Evolutionary conservation across 2,888 invertebrate genomes (phyloP), one percentile per base, ranked within the genome.

Genomic region (Athalia cordata): DNA sequence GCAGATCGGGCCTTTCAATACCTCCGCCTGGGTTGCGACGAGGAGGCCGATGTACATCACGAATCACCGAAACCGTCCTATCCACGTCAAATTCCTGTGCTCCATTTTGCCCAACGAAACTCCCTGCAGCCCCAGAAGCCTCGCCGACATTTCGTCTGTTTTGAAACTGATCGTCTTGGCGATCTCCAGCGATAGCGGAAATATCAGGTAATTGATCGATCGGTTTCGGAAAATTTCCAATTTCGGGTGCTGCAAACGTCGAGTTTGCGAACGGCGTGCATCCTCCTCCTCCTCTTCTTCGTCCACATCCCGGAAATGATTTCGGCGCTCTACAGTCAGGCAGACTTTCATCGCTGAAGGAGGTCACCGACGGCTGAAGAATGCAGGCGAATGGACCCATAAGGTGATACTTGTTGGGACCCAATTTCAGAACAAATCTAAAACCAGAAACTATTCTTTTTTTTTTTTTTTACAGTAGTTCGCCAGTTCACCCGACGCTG

Each of bases 391-490:
- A 65, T 3, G 86, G 83, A 3, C 85, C 86, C 6, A 85, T 52
- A 0, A 84, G 79, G 5, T 81, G 70, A 61, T 85, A 86, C 29
- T 81, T 78, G 7, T 86, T 80, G 4, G 66, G 29, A 29, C 81
- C 55, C 13, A 83, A 72, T 65, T 82, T 80, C 55, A 82, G 76
- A 3, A 80, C 83, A 59, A 84, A 84, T 47, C 86, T 86, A 59
- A 11, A 57, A 0, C 57, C 43, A 8, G 4, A 52, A 55, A 43
- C 29, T 55, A 5, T 43, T 52, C 43, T 0, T 55, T n/a, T n/a
- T n/a, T n/a, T 29, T 29, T 29, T 29, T 29, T 29, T 29, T 29
- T 29, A 29, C 29, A 29, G 29, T 29, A 29, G 29, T 29, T 29
- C 29, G 29, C 29, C 29, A 5, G 3, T 7, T 55, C 55, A 29